phyloP scores from a whole-genome alignment of 1,140 invertebrate species.

The Hyles euphorbiae region DNA sequence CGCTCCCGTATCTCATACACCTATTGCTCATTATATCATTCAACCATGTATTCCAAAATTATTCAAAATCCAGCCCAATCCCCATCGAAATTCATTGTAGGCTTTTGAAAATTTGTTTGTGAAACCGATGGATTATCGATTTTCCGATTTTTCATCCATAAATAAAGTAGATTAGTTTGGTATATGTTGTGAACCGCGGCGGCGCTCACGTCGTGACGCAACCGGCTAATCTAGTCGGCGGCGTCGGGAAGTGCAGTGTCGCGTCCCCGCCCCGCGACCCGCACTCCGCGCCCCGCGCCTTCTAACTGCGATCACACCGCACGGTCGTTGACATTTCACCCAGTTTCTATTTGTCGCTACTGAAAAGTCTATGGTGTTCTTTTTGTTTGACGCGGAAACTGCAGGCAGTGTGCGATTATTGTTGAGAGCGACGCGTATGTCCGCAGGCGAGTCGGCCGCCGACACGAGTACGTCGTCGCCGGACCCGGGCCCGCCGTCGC shows the following conservation, averaged over 20 bases:
- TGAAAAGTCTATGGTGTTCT: constrained; percentile 56
- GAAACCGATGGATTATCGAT: constrained; percentile 4
- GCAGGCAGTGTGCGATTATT: constrained; percentile 28
- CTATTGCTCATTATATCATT: too few relatives aligned
- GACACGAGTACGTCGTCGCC: constrained; percentile 93
- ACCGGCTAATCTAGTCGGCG: constrained; percentile 73
- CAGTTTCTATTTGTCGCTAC: constrained; percentile 70
- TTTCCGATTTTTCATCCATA: constrained; percentile 23
- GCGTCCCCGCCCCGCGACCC: constrained; percentile 64
- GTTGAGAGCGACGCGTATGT: constrained; percentile 36
- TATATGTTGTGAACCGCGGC: constrained; percentile 40
- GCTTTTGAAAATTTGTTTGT: too few relatives aligned
- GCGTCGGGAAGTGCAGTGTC: constrained; percentile 74
- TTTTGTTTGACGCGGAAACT: constrained; percentile 35
- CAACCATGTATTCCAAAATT: too few relatives aligned
- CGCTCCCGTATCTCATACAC: too few relatives aligned
- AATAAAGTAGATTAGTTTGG: constrained; percentile 53
- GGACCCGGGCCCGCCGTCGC: constrained; percentile 87
- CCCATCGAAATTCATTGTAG: too few relatives aligned
- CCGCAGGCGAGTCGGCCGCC: constrained; percentile 89
- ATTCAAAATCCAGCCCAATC: too few relatives aligned
- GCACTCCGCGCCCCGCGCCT: constrained; percentile 58
- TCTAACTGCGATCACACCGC: constrained; percentile 58
- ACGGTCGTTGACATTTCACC: constrained; percentile 74
- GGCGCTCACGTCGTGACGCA: constrained; percentile 64